Evolutionary conservation across 1,140 invertebrate genomes (phyloP), one percentile per base, ranked within the genome.

Genomic region (Pseudoatta argentina): DNA sequence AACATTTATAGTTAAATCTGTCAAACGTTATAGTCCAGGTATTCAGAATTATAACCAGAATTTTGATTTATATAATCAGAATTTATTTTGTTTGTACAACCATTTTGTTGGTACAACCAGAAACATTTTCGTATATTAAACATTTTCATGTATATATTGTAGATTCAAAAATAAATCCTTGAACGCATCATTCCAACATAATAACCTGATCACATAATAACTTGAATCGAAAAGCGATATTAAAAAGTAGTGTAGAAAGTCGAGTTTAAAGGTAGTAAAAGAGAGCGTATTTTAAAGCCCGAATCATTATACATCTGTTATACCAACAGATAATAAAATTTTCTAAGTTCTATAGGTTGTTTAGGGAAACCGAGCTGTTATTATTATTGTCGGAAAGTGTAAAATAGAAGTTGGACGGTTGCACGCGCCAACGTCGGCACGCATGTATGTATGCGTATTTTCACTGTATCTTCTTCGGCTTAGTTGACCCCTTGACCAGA

Each of bases 401-500:
- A 78, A 78, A 64, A 78, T 44, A 77, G n/a, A 44, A 61, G 21
- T 64, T 66, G 12, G 24, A 12, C 3, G 24, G 16, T 69, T 27
- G 48, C 77, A 69, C 48, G 30, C 30, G n/a, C 48, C 30, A 55
- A 44, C 18, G 27, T 12, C 21, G 79, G 16, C 55, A 75, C 34
- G 34, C 44, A 18, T 53, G 55, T 30, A 44, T 14, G 55, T 48
- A 39, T 21, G 14, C 53, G n/a, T 39, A 83, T 76, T 61, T 75
- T 83, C 69, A 75, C 61, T 76, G 81, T 66, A 76, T 83, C 71
- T 75, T 24, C 67, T 44, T 71, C 64, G 51, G 66, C 51, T 89
- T 71, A 78, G 81, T 55, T 88, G 86, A 90, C 86, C 86, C 82
- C 76, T 90, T 90, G 89, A 88, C 72, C 86, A 77, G 61, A 85